Percentiles rank a stretch among this genome's conserved stretches.
Conservation (phyloP, 2,797 vertebrate species). For the Macropus fuliginosus region DNA sequence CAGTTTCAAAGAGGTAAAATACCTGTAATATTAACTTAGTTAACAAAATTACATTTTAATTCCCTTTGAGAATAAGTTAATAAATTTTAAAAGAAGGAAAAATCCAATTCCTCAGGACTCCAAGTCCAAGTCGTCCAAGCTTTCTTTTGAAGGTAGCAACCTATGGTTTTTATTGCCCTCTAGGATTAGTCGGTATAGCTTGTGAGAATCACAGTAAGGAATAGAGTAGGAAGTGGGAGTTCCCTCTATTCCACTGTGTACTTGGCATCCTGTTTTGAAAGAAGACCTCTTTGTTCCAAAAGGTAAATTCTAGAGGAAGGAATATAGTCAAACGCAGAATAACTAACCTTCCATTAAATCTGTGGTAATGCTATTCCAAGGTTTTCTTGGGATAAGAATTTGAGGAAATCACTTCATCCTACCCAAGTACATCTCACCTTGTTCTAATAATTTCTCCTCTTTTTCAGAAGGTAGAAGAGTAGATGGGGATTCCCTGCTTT, state of each 20-base stretch:
- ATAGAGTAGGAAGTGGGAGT: background rate
- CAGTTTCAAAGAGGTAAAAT: background rate
- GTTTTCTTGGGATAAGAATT: slow-evolving; percentile 18
- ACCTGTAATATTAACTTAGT: background rate
- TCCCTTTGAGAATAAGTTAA: slow-evolving; percentile 25
- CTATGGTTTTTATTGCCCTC: background rate
- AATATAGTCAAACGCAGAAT: slow-evolving; percentile 15
- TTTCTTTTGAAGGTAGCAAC: background rate
- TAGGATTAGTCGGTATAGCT: background rate
- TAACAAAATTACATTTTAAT: background rate
- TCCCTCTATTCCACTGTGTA: background rate
- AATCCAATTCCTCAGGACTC: slow-evolving; percentile 20
- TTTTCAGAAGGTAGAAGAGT: slow-evolving; percentile 36
- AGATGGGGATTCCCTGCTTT: background rate
- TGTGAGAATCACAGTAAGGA: background rate
- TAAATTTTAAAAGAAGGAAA: slow-evolving; percentile 54
- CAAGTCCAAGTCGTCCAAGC: slow-evolving; percentile 21
- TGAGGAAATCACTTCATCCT: background rate
- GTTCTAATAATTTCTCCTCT: slow-evolving; percentile 23
- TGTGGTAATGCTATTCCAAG: background rate
- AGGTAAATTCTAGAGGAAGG: slow-evolving; percentile 5
- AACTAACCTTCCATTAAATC: background rate
- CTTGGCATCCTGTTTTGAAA: background rate
- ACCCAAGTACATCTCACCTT: slow-evolving; percentile 10
- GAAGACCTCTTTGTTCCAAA: background rate